Base-by-base conservation (phyloP, 2,113 vertebrate species). In the Brachyhypopomus gauderio region DNA sequence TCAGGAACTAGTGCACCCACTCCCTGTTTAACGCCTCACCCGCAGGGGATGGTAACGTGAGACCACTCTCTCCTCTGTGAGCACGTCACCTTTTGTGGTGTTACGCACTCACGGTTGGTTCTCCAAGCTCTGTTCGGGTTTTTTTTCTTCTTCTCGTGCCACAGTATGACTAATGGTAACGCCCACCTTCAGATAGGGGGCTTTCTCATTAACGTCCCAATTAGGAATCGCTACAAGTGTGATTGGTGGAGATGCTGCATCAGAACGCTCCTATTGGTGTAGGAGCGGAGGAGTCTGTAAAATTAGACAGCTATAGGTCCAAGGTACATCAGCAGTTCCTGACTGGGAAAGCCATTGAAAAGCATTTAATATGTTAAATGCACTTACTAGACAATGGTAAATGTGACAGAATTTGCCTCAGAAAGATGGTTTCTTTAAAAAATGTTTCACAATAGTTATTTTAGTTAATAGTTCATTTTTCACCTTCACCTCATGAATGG, bases 371-470 rank as follows among this genome's bases (percentile, higher is more conserved):
- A 67, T 36, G 30, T 67, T 1, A 67, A 67, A 36, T 30, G 25
- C 22, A 30, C 67, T 70, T 30, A 36, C 19, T 19, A 38, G 59
- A 56, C 14, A 25, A 63, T 73, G 25, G 52, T 80, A 38, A 73
- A 63, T 36, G 72, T 48, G 22, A 45, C 12, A 9, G 16, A 75
- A 66, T 22, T 14, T 56, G 63, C 27, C 25, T 7, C 23, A 77
- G 19, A 58, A 56, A 41, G 45, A 12, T 11, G 22, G 41, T 48
- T 45, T 16, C 62, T 77, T 48, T 23, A 45, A 76, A 19, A 25
- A 9, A 48, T 77, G n/a, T 23, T 60, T 41, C 17, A n/a, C 60
- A 36, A n/a, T 41, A 41, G 25, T 36, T 30, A 62, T 25, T 36
- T 74, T 2, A 41, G 41, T 41, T 30, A 30, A 52, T 52, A 38